Evolutionary conservation across 2,888 invertebrate species (phyloP).

Genomic region (Cataglyphis rosenhaueri): DNA sequence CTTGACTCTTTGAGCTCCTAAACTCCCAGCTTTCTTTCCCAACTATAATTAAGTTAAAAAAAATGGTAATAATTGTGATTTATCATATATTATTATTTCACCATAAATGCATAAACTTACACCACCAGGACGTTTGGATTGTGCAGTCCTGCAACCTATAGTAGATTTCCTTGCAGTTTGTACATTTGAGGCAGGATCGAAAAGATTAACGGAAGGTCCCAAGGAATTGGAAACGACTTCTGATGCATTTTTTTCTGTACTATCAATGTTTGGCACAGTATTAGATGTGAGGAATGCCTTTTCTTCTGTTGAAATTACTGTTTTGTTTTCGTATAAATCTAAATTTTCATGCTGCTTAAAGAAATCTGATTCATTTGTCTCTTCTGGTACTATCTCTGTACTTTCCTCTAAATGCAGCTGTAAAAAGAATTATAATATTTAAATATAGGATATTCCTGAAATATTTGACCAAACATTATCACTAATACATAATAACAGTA

Average conservation of each 20-base stretch:
- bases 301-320: slow-evolving; percentile 61
- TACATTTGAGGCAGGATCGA: slow-evolving; percentile 71
- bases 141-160: slow-evolving; percentile 90
- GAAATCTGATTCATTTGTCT: slow-evolving; percentile 95
- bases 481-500: background rate
- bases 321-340: slow-evolving; percentile 70
- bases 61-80: slow-evolving; percentile 18
- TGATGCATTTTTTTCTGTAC: slow-evolving; percentile 48
- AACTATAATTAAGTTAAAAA: slow-evolving; percentile 86
- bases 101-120: slow-evolving; percentile 85
- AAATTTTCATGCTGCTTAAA: slow-evolving; percentile 92
- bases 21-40: slow-evolving; percentile 93
- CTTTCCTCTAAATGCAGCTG: slow-evolving; percentile 91
- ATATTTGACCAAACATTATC: slow-evolving; percentile 11
- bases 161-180: slow-evolving; percentile 88
- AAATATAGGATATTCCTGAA: background rate
- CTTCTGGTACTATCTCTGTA: slow-evolving; percentile 87
- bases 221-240: slow-evolving; percentile 63
- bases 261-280: slow-evolving; percentile 43
- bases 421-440: slow-evolving; percentile 62
- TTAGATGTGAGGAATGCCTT: slow-evolving; percentile 50
- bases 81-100: background rate
- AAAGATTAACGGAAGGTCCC: slow-evolving; percentile 80
- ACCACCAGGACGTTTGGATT: slow-evolving; percentile 90
- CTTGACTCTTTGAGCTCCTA: slow-evolving; percentile 98